Conservation (phyloP, 2,113 vertebrate genomes). For the Ardeotis arabs region DNA sequence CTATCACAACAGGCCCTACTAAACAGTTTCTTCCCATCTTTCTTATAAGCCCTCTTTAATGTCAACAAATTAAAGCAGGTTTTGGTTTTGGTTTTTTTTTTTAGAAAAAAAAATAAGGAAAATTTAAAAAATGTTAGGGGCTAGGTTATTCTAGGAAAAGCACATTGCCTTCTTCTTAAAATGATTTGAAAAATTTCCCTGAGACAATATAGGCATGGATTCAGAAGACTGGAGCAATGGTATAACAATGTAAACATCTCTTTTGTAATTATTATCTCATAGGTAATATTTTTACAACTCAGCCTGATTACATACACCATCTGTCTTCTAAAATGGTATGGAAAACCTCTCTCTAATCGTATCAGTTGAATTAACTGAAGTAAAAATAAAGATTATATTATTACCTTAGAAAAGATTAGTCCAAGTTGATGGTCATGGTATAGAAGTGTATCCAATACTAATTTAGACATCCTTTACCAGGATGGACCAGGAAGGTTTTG, state of each 20-base stretch:
- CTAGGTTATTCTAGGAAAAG: neutral
- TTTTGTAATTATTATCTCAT: neutral
- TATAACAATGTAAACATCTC: neutral
- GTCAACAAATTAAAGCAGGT: neutral
- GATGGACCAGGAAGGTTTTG: neutral
- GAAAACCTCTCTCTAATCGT: neutral
- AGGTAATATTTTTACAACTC: neutral
- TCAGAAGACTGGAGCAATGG: neutral
- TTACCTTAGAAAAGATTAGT: neutral
- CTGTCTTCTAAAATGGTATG: neutral
- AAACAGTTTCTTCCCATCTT: too few relatives aligned
- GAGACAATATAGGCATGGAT: neutral
- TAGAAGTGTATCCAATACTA: neutral
- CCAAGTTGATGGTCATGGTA: neutral
- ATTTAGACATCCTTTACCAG: neutral
- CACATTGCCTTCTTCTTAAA: neutral
- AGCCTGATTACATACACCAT: neutral
- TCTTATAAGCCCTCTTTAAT: neutral
- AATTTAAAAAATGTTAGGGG: neutral
- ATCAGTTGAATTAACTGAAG: neutral
- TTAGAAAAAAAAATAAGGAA: neutral
- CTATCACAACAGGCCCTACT: too few relatives aligned
- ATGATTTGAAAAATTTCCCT: neutral
- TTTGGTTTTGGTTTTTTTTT: neutral
- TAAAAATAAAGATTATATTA: neutral